Evolutionary conservation across 2,797 vertebrate genomes (phyloP).

Genomic region (Fratercula arctica): DNA sequence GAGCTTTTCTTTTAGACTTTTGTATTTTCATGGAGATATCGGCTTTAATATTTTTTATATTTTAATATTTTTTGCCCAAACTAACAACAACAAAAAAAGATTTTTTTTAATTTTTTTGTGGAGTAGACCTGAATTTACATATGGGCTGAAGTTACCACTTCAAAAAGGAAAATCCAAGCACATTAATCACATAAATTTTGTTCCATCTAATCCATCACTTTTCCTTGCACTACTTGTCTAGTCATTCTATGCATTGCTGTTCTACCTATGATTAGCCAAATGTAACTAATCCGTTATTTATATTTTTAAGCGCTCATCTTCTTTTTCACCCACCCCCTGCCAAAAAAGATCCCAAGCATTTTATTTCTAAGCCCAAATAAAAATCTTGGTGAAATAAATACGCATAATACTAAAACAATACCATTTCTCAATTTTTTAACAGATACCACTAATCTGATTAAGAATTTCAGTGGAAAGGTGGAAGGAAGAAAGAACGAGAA

Average conservation of each 20-base stretch:
- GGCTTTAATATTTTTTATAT: not conserved
- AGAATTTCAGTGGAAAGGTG: not conserved
- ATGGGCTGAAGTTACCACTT: not conserved
- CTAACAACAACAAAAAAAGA: not conserved
- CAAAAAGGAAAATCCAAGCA: slow-evolving; percentile 46
- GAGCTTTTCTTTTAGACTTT: slow-evolving; percentile 5
- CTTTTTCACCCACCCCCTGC: not conserved
- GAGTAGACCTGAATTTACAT: not conserved
- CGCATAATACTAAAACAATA: not conserved
- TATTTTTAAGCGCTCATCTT: not conserved
- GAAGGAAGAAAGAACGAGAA: not conserved
- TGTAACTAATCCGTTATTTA: slow-evolving; percentile 59
- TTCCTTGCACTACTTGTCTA: slow-evolving; percentile 18
- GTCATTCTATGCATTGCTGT: not conserved
- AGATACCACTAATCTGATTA: not conserved
- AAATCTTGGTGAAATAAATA: not conserved
- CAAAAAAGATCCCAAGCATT: not conserved
- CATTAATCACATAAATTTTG: slow-evolving; percentile 64
- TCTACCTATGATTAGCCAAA: slow-evolving; percentile 47
- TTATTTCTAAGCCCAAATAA: not conserved
- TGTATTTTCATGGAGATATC: not conserved
- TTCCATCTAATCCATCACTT: slow-evolving; percentile 61
- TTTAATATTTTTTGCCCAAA: not conserved
- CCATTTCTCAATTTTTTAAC: not conserved
- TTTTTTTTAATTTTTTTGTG: not conserved